A percentile compares a stretch with the other conserved stretches of the same genome.
Conservation (phyloP, 2,797 vertebrate species). For the Anguilla megastoma region DNA sequence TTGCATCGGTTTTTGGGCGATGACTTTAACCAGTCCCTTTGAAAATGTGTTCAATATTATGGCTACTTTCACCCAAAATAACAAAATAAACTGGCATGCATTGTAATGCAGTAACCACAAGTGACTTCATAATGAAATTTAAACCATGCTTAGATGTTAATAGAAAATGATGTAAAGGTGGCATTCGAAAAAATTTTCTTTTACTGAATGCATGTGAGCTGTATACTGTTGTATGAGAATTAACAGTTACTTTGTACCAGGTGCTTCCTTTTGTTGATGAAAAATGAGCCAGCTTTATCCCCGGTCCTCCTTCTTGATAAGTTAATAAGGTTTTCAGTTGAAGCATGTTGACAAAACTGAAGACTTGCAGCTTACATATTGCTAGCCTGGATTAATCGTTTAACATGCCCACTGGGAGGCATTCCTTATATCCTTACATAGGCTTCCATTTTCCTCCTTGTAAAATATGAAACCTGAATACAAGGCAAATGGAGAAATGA, state of each 20-base stretch:
- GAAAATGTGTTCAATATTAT: not conserved
- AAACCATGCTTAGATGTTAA: not conserved
- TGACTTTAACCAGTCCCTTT: too few species aligned
- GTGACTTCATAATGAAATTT: not conserved
- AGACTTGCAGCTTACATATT: not conserved
- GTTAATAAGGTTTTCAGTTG: not conserved
- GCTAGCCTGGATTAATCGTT: not conserved
- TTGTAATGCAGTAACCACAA: not conserved
- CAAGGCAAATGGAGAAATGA: not conserved
- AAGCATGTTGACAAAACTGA: not conserved
- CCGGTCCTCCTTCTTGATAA: not conserved
- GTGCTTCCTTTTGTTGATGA: not conserved
- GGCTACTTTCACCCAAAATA: slow-evolving; percentile 2
- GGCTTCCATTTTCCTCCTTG: not conserved
- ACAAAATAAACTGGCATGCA: not conserved
- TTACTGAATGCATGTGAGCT: not conserved
- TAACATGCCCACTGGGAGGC: not conserved
- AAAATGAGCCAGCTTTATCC: not conserved
- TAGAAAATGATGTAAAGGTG: not conserved
- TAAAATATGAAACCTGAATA: not conserved
- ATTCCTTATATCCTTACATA: not conserved
- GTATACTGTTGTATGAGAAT: not conserved
- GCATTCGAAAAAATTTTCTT: not conserved
- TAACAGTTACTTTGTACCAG: not conserved
- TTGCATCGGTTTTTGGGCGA: too few species aligned